These are phyloP conservation scores for Psammodynastes pulverulentus DNA, from an alignment of 2,113 vertebrate genomes.

Conservation along the genomic window DNA sequence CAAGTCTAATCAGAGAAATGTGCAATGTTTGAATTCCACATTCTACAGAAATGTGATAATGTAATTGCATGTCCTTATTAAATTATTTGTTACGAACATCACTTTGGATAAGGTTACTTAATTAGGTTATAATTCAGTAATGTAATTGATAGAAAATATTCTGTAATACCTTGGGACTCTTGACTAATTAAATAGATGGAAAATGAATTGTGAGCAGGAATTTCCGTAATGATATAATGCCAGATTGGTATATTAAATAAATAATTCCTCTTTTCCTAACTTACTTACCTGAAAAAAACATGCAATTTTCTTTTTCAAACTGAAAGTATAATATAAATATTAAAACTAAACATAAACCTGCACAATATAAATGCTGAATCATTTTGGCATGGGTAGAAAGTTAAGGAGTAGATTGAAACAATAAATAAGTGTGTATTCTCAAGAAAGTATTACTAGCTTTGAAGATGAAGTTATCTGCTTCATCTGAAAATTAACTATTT, in stretches of 20 bases:
- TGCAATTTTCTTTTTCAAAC: not conserved
- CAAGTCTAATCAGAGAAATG: not conserved
- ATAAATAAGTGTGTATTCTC: not conserved
- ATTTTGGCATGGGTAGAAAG: not conserved
- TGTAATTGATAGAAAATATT: not conserved
- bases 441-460: not conserved
- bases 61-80: not conserved
- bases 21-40: not conserved
- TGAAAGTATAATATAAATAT: not conserved
- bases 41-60: not conserved
- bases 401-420: not conserved
- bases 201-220: not conserved
- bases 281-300: not conserved
- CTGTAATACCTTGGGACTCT: not conserved
- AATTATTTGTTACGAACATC: not conserved
- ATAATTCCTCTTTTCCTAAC: not conserved
- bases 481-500: not conserved
- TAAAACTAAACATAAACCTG: not conserved
- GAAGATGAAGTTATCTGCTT: not conserved
- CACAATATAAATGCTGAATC: not conserved
- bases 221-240: not conserved
- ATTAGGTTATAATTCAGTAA: not conserved
- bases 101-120: not conserved
- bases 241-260: conserved; percentile 17
- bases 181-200: conserved; percentile 18